phyloP scores from a whole-genome alignment of 2,888 invertebrate species.

The Amphipoea lucens region DNA sequence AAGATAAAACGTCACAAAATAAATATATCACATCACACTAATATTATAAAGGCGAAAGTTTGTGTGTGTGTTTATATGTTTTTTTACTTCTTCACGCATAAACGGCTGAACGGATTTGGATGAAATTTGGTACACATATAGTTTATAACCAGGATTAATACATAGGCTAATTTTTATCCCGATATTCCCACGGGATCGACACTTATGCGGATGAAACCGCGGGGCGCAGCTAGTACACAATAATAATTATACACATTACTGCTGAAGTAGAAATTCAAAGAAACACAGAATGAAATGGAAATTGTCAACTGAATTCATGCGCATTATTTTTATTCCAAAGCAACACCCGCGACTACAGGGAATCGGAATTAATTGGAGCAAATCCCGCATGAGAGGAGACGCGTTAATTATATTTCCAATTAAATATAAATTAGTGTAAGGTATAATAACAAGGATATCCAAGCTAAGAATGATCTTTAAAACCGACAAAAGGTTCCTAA shows the following conservation, averaged over 20 bases:
- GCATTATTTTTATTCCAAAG: constrained; percentile 17
- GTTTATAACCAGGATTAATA: no score
- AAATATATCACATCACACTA: not conserved
- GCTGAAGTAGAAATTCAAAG: not conserved
- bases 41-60: no score
- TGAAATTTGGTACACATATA: no score
- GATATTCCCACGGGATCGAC: no score
- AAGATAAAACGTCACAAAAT: not conserved
- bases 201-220: no score
- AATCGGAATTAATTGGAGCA: constrained; percentile 25
- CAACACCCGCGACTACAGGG: constrained; percentile 10
- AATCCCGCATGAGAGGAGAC: constrained; percentile 28
- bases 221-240: not conserved
- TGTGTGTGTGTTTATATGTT: no score
- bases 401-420: constrained; percentile 38
- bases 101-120: no score
- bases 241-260: not conserved
- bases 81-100: no score
- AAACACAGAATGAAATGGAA: constrained; percentile 9
- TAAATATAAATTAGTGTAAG: constrained; percentile 8
- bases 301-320: constrained; percentile 27
- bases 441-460: constrained; percentile 7
- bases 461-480: constrained; percentile 11
- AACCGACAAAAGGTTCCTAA: constrained; percentile 56
- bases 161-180: no score